phyloP scores from a whole-genome alignment of 37 sponge, comb jelly and placozoan species.

The Halisarca cf. caerulea region DNA sequence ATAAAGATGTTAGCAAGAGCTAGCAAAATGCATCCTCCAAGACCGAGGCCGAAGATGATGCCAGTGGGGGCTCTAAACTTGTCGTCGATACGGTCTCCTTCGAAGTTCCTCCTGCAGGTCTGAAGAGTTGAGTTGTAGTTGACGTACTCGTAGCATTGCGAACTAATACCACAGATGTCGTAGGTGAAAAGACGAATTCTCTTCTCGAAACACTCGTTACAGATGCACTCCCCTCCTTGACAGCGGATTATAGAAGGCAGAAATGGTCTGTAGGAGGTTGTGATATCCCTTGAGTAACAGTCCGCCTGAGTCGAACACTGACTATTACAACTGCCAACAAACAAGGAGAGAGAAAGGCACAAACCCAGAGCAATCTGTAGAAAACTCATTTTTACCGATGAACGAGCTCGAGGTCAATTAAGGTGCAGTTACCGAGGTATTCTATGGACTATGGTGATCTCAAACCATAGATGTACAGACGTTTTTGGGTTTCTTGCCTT shows the following conservation, averaged over 20 bases:
- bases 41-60: slow-evolving; percentile 2
- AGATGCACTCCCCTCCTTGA: not conserved
- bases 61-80: slow-evolving; percentile 21
- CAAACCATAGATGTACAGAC: too few species aligned
- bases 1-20: not conserved
- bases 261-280: slow-evolving; percentile 6
- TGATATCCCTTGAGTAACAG: slow-evolving; percentile 5
- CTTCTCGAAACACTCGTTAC: slow-evolving; percentile 8
- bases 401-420: too few species aligned
- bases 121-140: slow-evolving; percentile 9
- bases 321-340: not conserved
- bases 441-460: too few species aligned
- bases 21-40: not conserved
- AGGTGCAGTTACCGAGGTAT: too few species aligned
- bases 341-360: not conserved
- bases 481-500: too few species aligned
- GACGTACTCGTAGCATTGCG: slow-evolving; percentile 7
- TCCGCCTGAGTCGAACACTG: slow-evolving; percentile 21
- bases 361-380: not conserved
- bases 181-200: not conserved
- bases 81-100: not conserved
- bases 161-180: not conserved
- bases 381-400: too few species aligned
- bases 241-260: not conserved
- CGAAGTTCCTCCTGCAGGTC: not conserved